phyloP scores from a whole-genome alignment of 2,797 vertebrate species.

The Dendrocincla fuliginosa region DNA sequence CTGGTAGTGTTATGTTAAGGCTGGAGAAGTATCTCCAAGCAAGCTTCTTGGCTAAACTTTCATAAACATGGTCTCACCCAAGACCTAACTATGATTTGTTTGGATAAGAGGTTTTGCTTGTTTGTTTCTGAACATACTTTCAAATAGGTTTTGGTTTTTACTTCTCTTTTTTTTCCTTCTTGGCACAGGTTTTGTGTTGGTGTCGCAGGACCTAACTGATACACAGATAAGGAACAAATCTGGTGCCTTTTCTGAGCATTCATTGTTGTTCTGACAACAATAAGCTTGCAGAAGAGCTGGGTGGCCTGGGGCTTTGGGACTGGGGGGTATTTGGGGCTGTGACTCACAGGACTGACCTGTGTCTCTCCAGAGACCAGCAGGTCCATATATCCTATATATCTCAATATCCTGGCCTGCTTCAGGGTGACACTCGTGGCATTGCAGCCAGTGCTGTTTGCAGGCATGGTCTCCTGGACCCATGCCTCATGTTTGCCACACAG shows the following conservation, averaged over 20 bases:
- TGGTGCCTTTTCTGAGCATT: not conserved
- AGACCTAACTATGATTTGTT: conserved; percentile 19
- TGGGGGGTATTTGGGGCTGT: not conserved
- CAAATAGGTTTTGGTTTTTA: not conserved
- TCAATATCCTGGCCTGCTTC: not conserved
- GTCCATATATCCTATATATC: not conserved
- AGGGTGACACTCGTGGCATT: not conserved
- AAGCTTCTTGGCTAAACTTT: conserved; percentile 17
- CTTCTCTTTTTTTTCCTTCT: not conserved
- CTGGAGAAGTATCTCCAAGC: conserved; percentile 18
- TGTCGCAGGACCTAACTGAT: not conserved
- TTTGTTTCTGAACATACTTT: conserved; percentile 6
- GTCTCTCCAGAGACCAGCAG: not conserved
- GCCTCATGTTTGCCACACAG: not conserved
- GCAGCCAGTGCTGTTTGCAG: not conserved
- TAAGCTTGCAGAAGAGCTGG: not conserved
- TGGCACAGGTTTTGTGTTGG: not conserved
- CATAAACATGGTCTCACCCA: not conserved
- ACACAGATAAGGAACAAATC: not conserved
- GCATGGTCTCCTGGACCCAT: not conserved
- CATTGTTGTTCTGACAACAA: not conserved
- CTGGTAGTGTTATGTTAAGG: conserved; percentile 31
- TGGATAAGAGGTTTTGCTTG: conserved; percentile 52
- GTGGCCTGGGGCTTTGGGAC: not conserved
- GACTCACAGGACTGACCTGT: not conserved